Evolutionary conservation across 2,888 invertebrate species (phyloP).

Genomic region (Meta bourneti): DNA sequence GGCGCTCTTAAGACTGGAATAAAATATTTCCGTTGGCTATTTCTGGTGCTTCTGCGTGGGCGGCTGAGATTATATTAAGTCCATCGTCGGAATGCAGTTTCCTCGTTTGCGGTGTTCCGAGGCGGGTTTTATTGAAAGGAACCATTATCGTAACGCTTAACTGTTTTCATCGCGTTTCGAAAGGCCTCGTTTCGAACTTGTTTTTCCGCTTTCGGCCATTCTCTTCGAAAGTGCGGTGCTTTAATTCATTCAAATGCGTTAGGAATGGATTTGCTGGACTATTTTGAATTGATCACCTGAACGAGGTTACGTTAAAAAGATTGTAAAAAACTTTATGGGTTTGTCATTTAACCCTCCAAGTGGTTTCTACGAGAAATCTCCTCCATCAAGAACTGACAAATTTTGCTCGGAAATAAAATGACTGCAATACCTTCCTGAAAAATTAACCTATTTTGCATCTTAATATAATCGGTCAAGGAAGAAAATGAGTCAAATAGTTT

Average conservation of each 20-base stretch:
- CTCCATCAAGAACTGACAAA: too few species aligned
- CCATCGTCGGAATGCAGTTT: not conserved
- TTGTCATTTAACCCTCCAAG: too few species aligned
- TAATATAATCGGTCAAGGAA: too few species aligned
- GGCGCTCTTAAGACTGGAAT: not conserved
- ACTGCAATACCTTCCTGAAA: too few species aligned
- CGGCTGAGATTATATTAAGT: not conserved
- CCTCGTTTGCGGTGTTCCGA: not conserved
- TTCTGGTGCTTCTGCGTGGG: not conserved
- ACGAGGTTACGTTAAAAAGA: too few species aligned
- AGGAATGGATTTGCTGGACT: not conserved
- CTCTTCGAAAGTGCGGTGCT: not conserved
- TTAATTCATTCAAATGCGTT: not conserved
- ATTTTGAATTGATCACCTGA: not conserved
- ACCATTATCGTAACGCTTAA: not conserved
- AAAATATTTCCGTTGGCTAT: constrained; percentile 8
- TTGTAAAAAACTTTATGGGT: too few species aligned
- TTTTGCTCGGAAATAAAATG: too few species aligned
- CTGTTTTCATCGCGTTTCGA: not conserved
- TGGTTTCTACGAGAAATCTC: too few species aligned
- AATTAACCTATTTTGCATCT: too few species aligned
- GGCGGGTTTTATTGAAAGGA: not conserved
- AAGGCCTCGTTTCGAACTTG: not conserved
- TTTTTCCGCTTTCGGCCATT: not conserved
- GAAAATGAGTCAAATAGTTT: too few species aligned